Base-by-base conservation (phyloP, 2,888 invertebrate genomes). In the Carpatolechia fugitivella region DNA sequence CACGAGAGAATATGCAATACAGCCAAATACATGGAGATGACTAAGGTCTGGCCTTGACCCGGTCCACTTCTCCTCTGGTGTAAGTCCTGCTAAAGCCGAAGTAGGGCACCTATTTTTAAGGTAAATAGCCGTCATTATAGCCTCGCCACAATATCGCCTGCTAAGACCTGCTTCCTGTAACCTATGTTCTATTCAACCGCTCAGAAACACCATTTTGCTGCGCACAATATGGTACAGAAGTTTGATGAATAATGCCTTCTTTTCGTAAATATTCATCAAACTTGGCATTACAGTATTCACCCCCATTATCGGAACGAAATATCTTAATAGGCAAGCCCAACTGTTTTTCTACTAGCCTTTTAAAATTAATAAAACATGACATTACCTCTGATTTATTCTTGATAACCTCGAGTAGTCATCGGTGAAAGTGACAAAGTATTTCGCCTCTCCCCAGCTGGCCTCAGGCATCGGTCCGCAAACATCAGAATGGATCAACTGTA, bases 281-380 rank as follows among this genome's bases (percentile, higher is more conserved):
- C n/a, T n/a, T n/a, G n/a, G n/a, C n/a, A n/a, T n/a, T n/a, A n/a
- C n/a, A n/a, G n/a, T n/a, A n/a, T n/a, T n/a, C n/a, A n/a, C 11
- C 41, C 41, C 41, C 41, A 18, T 41, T 41, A 20, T 41, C 41
- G 7, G 33, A 7, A 33, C 33, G 33, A 11, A 33, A 33, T n/a
- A n/a, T n/a, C 14, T 40, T 40, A 40, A 40, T 40, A 6, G 56
- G 16, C 7, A 14, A 48, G 6, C 59, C 61, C 0, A 40, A 53
- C 41, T 64, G 60, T 33, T 63, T 69, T 47, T 57, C 56, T 8
- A 63, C 58, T 35, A 54, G 10, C 4, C 0, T n/a, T 31, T 47
- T 55, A 54, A 59, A 59, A 18, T 20, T 1, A 24, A 49, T 30
- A 48, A 59, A 59, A 29, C 14, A 10, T 2, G 20, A 18, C 16